These are phyloP conservation scores for Manacus vitellinus DNA, from an alignment of 2,113 vertebrate genomes.

Conservation along the genomic window DNA sequence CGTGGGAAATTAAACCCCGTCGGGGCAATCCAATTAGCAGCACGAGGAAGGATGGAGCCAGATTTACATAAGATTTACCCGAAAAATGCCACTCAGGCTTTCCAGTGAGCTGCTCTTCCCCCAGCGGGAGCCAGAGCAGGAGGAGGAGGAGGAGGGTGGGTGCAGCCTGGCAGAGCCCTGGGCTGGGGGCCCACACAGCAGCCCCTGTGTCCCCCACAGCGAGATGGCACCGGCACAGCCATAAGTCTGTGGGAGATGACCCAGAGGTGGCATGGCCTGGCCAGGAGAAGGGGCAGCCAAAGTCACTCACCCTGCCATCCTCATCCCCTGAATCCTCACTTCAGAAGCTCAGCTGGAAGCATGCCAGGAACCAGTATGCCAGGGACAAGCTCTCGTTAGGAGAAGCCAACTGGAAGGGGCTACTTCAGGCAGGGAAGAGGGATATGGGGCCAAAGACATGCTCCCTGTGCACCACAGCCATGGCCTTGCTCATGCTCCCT, in stretches of 20 bases:
- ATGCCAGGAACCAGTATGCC: neutral
- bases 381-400: neutral
- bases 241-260: fast-evolving
- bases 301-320: neutral
- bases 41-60: neutral
- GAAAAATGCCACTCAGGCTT: conserved; percentile 58
- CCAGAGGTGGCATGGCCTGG: neutral
- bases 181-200: neutral
- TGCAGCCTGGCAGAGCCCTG: fast-evolving
- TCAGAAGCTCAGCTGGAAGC: neutral
- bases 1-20: neutral
- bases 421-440: neutral
- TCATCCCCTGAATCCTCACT: neutral
- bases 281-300: neutral
- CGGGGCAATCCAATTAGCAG: conserved; percentile 33
- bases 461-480: neutral
- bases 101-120: neutral
- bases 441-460: neutral
- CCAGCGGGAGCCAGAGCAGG: neutral
- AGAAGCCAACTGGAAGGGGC: neutral
- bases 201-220: neutral
- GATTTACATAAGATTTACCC: conserved; percentile 58
- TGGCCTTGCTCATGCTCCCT: neutral
- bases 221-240: fast-evolving
- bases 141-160: neutral